These are phyloP conservation scores for Ia io DNA, from an alignment of 2,113 vertebrate species.

Conservation along the genomic window DNA sequence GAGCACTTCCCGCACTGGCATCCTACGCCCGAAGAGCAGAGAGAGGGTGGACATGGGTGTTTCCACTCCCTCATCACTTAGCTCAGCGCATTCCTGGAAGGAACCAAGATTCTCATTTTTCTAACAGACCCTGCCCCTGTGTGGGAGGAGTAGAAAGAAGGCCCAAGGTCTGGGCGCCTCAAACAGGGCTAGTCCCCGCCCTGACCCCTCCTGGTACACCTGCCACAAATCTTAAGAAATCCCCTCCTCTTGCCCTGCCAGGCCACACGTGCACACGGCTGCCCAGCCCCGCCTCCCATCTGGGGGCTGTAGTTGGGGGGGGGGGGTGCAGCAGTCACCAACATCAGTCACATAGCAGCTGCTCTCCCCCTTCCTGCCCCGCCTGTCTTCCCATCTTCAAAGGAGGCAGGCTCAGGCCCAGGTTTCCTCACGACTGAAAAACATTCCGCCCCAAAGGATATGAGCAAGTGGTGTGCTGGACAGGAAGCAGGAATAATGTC, in stretches of 20 bases:
- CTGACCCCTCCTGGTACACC: background rate
- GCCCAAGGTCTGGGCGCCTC: background rate
- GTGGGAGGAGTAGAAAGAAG: background rate
- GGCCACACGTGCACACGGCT: accelerated
- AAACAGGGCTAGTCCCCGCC: background rate
- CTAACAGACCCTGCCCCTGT: background rate
- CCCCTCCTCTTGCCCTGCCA: background rate
- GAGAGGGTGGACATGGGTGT: background rate
- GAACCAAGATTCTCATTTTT: background rate
- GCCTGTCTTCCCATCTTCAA: background rate
- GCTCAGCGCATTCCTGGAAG: background rate
- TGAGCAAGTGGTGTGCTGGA: background rate
- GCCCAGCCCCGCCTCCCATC: background rate
- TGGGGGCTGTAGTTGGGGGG: background rate
- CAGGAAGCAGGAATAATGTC: background rate
- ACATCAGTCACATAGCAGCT: background rate
- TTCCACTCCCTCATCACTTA: background rate
- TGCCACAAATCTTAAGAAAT: background rate
- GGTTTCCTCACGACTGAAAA: conserved; percentile 56
- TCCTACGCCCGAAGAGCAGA: background rate
- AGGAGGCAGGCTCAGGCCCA: background rate
- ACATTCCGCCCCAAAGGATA: background rate
- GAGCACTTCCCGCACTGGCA: accelerated
- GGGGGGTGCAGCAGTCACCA: background rate
- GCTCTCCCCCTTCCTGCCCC: background rate